Percentiles rank a stretch among this genome's conserved stretches.
These are phyloP conservation scores for Mactra quadrangularis DNA, from an alignment of 1,140 invertebrate genomes.

Conservation along the genomic window DNA sequence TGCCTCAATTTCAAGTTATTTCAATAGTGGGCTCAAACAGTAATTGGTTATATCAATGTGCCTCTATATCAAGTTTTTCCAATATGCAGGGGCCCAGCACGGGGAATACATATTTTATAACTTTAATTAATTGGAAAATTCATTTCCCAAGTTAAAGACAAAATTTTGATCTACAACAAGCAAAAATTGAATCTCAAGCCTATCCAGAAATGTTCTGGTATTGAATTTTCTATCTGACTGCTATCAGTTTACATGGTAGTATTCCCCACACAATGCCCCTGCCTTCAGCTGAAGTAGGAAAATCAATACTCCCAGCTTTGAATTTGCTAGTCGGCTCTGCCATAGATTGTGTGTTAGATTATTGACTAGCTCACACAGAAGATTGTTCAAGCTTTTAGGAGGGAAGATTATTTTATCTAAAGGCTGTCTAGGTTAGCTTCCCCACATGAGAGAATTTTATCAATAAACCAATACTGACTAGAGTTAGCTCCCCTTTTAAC, in stretches of 20 bases:
- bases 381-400: constrained; percentile 51
- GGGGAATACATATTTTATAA: constrained; percentile 6
- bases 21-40: constrained; percentile 34
- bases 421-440: constrained; percentile 39
- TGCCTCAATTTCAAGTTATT: constrained; percentile 62
- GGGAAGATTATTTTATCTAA: constrained; percentile 63
- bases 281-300: constrained; percentile 49
- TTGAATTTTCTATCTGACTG: neutral
- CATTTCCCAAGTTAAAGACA: neutral
- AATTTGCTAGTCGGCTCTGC: constrained; percentile 62
- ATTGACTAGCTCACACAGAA: constrained; percentile 59
- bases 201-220: too few relatives aligned
- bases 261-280: constrained; percentile 28
- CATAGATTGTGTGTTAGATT: constrained; percentile 63
- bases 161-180: too few relatives aligned
- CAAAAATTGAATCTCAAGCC: too few relatives aligned
- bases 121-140: constrained; percentile 1
- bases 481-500: constrained; percentile 35
- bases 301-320: constrained; percentile 62
- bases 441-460: constrained; percentile 33
- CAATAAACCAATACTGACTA: constrained; percentile 41
- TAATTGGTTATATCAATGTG: constrained; percentile 56
- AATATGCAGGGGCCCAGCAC: constrained; percentile 10
- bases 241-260: neutral
- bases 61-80: constrained; percentile 49